These are phyloP conservation scores for Leptinotarsa undecemlineata DNA, from an alignment of 1,140 invertebrate species.

Conservation along the genomic window DNA sequence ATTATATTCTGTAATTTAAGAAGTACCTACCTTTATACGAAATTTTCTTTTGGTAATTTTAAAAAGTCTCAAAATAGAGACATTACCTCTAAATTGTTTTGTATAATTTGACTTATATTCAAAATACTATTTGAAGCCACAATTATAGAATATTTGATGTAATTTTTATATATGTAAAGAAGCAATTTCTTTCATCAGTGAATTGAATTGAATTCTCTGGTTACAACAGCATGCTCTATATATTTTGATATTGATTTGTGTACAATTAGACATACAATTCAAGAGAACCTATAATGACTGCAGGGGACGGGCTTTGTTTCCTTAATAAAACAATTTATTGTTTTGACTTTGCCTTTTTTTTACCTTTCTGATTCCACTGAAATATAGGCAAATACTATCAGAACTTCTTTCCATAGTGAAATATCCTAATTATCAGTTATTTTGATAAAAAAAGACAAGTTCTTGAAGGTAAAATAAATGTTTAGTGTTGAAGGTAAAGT, in stretches of 20 bases:
- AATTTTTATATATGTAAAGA: slow-evolving; percentile 1
- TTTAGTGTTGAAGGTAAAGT: too few species aligned
- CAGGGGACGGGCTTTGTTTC: slow-evolving; percentile 20
- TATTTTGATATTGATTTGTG: slow-evolving; percentile 18
- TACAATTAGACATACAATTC: slow-evolving; percentile 6
- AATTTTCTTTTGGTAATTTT: too few species aligned
- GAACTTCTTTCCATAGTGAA: too few species aligned
- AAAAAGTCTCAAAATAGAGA: background rate
- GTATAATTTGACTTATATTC: background rate
- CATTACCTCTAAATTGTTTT: background rate
- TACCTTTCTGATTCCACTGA: too few species aligned
- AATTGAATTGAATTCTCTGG: background rate
- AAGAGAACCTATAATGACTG: background rate
- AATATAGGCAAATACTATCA: too few species aligned
- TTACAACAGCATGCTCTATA: background rate
- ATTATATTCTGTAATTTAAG: slow-evolving; percentile 3
- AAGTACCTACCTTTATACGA: background rate
- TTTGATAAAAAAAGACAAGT: too few species aligned
- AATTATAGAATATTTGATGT: slow-evolving; percentile 7
- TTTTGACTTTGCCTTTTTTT: background rate
- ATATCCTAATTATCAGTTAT: too few species aligned
- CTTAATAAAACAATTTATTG: background rate
- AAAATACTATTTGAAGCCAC: background rate
- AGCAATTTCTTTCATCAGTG: background rate
- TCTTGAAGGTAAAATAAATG: too few species aligned